Evolutionary conservation across 2,113 vertebrate genomes (phyloP).

Genomic region (Caranx ignobilis): DNA sequence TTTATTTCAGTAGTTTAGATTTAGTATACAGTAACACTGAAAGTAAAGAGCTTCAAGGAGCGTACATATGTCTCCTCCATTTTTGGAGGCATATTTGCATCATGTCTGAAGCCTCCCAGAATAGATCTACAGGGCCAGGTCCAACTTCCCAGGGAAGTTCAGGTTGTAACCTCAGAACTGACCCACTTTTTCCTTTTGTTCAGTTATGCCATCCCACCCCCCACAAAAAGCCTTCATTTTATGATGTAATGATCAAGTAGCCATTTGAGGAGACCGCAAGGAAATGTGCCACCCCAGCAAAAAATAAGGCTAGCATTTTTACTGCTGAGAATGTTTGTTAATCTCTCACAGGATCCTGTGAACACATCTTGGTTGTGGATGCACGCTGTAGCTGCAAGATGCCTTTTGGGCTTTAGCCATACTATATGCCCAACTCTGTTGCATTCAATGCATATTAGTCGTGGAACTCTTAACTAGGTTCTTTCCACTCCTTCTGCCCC

Average conservation of each 20-base stretch:
- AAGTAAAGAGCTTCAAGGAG: background rate
- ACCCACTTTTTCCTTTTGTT: constrained; percentile 33
- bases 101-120: background rate
- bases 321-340: too few species aligned
- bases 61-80: background rate
- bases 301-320: background rate
- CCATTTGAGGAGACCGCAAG: background rate
- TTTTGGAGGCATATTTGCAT: background rate
- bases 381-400: too few species aligned
- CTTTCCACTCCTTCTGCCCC: constrained; percentile 9
- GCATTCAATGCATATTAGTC: background rate
- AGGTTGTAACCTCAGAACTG: constrained; percentile 36
- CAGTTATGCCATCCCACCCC: background rate
- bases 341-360: background rate
- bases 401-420: background rate
- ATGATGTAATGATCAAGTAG: background rate
- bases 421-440: background rate
- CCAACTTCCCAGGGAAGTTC: background rate
- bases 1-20: background rate
- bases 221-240: background rate
- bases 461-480: background rate
- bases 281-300: background rate
- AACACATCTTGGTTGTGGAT: background rate
- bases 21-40: background rate
- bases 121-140: background rate